Conservation (phyloP, 1,140 invertebrate species). For the Asobara japonica region DNA sequence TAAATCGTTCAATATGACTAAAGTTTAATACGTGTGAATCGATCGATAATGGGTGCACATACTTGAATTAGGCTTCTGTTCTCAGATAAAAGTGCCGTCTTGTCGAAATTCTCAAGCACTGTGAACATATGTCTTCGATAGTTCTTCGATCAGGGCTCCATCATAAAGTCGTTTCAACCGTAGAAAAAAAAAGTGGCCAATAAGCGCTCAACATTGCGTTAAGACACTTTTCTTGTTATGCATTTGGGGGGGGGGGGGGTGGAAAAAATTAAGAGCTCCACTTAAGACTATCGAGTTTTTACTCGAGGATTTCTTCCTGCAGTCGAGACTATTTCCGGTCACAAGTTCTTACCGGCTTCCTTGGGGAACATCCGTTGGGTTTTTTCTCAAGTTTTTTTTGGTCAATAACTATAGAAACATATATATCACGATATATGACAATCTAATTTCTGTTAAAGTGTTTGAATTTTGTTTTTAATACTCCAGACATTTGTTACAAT, state of each 20-base stretch:
- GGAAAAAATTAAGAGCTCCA: not conserved
- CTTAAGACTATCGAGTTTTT: not conserved
- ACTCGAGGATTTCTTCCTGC: not conserved
- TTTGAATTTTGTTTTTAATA: too few species aligned
- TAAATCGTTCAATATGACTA: too few species aligned
- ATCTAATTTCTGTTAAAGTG: too few species aligned
- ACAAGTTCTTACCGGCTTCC: not conserved
- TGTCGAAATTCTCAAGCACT: not conserved
- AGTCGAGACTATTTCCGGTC: constrained; percentile 3
- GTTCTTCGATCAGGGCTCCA: not conserved
- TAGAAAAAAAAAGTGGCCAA: not conserved
- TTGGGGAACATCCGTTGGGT: too few species aligned
- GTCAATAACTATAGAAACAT: too few species aligned
- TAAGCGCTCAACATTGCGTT: not conserved
- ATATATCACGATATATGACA: too few species aligned
- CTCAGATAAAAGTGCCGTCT: constrained; percentile 5
- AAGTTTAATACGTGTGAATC: constrained; percentile 9
- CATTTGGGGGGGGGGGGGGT: not conserved
- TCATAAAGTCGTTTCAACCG: not conserved
- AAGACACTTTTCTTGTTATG: not conserved
- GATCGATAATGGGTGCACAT: not conserved
- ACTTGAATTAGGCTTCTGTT: constrained; percentile 13
- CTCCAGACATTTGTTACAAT: too few species aligned
- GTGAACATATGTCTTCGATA: not conserved
- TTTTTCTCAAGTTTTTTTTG: too few species aligned